A percentile compares a stretch with the other conserved stretches of the same genome.
Evolutionary conservation across 1,140 invertebrate species (phyloP).

Genomic region (Metopolophium dirhodum): DNA sequence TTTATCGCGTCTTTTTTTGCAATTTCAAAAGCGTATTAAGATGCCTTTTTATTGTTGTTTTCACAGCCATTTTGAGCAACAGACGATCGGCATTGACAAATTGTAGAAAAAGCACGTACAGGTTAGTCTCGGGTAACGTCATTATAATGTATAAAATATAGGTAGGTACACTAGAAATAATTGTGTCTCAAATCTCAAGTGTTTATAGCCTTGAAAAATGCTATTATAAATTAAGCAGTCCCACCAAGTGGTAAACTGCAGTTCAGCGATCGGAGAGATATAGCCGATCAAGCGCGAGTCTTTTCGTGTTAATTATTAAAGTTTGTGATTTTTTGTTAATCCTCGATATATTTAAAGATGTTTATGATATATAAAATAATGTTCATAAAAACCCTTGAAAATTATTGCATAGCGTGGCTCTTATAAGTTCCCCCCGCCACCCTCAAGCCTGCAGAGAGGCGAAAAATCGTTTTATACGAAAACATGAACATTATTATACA

Average conservation of each 20-base stretch:
- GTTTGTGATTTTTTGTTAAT: neutral
- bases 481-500: neutral
- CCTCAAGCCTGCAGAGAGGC: neutral
- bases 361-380: neutral
- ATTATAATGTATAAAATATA: neutral
- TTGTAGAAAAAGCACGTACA: slow-evolving; percentile 7
- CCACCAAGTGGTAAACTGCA: neutral
- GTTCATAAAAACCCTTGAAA: neutral
- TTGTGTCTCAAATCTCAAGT: neutral
- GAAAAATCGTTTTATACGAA: neutral
- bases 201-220: neutral
- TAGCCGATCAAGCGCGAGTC: neutral
- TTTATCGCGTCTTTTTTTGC: neutral
- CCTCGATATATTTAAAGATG: neutral
- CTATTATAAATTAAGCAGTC: neutral
- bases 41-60: slow-evolving; percentile 6
- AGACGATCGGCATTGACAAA: neutral
- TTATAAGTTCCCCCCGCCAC: neutral
- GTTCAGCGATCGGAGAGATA: neutral
- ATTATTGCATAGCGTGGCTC: neutral
- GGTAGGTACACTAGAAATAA: neutral
- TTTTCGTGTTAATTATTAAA: neutral
- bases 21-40: neutral
- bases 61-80: neutral
- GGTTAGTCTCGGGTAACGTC: neutral